Evolutionary conservation across 2,797 vertebrate species (phyloP), one percentile per base, ranked within the genome.

Genomic region (Gadopsis marmoratus): DNA sequence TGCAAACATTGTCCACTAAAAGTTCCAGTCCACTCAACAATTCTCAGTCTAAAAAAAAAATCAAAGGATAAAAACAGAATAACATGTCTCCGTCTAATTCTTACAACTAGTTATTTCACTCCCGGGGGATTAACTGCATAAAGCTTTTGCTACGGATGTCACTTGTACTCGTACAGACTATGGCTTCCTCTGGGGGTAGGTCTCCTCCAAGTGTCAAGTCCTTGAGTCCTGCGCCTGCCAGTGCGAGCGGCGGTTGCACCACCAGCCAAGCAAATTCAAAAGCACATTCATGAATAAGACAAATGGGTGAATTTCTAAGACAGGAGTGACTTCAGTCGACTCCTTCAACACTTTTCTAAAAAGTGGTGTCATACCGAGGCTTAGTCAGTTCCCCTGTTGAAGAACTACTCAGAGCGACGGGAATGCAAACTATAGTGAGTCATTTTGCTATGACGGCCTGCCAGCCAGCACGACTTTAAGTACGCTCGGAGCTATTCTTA

Each of bases 271-370:
- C 77, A 88, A 76, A 86, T 86, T 90, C 74, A 85, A 85, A 91
- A 66, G 68, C 74, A 77, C 73, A 76, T 81, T 77, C 79, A 86
- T 79, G 78, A 86, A 89, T 87, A 85, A 87, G 86, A 88, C 86
- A 90, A 90, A 86, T 80, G 73, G 75, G 55, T 67, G 82, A 62
- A 65, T 82, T 90, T 85, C 64, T 66, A 81, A 74, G 76, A 68
- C 62, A 59, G 74, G 74, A 77, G 54, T 47, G 82, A 86, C 82
- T 89, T 84, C 82, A 76, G 59, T 81, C 26, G 35, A 79, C 74
- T 88, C 82, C 74, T 80, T 79, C 78, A 69, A 76, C 74, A 67
- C 83, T 86, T 84, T 81, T 62, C 66, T 26, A 60, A 83, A 81
- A 83, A 76, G 71, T 61, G 64, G 73, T 81, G 82, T 86, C 85